Conservation (phyloP, 1,140 invertebrate species). For the Drosophila lowei region DNA sequence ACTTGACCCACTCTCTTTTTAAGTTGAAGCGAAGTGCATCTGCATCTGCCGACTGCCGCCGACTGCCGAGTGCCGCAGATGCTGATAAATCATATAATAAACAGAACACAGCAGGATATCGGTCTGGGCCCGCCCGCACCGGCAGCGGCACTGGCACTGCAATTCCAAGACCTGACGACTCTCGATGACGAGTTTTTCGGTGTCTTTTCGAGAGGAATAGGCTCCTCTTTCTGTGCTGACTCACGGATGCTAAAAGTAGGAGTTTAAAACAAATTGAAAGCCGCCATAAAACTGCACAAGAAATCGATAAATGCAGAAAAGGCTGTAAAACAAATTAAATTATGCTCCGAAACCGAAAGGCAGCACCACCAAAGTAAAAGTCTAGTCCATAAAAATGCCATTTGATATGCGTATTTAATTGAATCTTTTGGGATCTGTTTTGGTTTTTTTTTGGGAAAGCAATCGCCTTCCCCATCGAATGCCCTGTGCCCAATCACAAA, state of each 20-base stretch:
- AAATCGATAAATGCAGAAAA: conserved; percentile 49
- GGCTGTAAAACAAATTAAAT: conserved; percentile 73
- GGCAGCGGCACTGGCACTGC: background rate
- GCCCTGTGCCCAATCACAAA: background rate
- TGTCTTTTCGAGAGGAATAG: background rate
- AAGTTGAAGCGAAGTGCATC: conserved; percentile 54
- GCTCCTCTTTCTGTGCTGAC: conserved; percentile 43
- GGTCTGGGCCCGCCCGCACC: conserved; percentile 10
- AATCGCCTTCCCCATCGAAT: background rate
- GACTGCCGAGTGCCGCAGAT: conserved; percentile 11
- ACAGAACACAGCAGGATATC: conserved; percentile 67
- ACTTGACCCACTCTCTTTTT: conserved; percentile 77
- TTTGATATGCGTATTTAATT: conserved; percentile 70
- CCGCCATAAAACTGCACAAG: conserved; percentile 56
- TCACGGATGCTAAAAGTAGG: conserved; percentile 39
- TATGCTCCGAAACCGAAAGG: conserved; percentile 61
- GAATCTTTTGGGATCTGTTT: conserved; percentile 28
- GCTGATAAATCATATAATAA: conserved; percentile 75
- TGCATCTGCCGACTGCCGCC: conserved; percentile 1
- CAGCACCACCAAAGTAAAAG: conserved; percentile 51
- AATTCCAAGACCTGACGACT: conserved; percentile 30
- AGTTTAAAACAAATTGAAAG: conserved; percentile 62
- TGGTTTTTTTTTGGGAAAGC: conserved; percentile 36
- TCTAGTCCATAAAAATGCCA: conserved; percentile 50
- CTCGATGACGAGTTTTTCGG: conserved; percentile 43